Evolutionary conservation across 2,888 invertebrate species (phyloP).

Genomic region (Drosophila conformis): DNA sequence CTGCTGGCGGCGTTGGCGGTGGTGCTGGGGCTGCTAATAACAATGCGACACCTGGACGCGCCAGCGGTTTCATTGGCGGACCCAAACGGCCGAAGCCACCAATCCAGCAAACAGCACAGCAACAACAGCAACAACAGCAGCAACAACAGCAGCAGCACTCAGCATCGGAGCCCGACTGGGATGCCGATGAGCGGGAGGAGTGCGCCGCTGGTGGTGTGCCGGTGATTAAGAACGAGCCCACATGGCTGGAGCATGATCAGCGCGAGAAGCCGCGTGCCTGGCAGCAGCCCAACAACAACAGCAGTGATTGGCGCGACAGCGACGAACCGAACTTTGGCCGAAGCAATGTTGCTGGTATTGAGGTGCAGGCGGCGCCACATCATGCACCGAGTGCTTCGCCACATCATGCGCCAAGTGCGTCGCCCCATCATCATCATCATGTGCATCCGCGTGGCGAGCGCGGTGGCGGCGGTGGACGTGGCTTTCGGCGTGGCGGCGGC

Average conservation of each 20-base stretch:
- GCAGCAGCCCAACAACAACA: conserved; percentile 48
- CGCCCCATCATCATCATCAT: conserved; percentile 81
- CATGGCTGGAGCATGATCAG: conserved; percentile 75
- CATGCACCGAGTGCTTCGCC: conserved; percentile 37
- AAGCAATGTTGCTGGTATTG: conserved; percentile 40
- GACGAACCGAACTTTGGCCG: conserved; percentile 61
- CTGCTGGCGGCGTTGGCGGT: conserved; percentile 25
- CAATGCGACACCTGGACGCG: conserved; percentile 65
- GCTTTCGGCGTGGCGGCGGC: conserved; percentile 67
- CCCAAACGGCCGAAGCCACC: conserved; percentile 70
- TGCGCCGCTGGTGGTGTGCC: conserved; percentile 34
- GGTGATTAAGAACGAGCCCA: conserved; percentile 58
- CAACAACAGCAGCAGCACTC: conserved; percentile 59
- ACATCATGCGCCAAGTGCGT: conserved; percentile 36
- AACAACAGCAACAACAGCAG: conserved; percentile 28
- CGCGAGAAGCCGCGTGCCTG: conserved; percentile 76
- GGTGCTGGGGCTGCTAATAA: conserved; percentile 35
- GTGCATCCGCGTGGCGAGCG: conserved; percentile 72
- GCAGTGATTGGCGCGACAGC: conserved; percentile 79
- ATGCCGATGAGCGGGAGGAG: conserved; percentile 80
- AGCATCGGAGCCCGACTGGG: conserved; percentile 83
- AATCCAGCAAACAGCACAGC: conserved; percentile 30
- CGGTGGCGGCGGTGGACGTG: conserved; percentile 68
- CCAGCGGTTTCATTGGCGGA: conserved; percentile 79
- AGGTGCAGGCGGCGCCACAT: conserved; percentile 27